phyloP scores from a whole-genome alignment of 2,888 invertebrate genomes.

The Andrena haemorrhoa region DNA sequence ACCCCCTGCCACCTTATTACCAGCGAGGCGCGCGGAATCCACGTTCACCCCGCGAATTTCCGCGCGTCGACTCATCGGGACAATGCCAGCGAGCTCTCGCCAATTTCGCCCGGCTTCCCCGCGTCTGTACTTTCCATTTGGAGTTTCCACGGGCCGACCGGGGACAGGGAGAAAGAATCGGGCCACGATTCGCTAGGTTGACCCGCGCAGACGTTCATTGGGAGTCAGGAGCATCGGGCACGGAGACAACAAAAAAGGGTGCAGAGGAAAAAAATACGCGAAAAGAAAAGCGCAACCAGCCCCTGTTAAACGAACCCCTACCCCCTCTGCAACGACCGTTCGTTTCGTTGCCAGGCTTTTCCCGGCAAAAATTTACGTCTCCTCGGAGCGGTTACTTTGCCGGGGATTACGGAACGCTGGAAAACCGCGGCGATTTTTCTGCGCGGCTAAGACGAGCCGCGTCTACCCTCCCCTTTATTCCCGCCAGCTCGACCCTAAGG shows the following conservation, averaged over 20 bases:
- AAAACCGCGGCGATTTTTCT: slow-evolving; percentile 25
- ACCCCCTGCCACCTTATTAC: slow-evolving; percentile 28
- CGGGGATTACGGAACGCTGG: slow-evolving; percentile 17
- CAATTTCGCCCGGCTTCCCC: slow-evolving; percentile 43
- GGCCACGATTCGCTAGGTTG: slow-evolving; percentile 36
- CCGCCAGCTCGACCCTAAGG: neutral
- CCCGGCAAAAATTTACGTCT: slow-evolving; percentile 20
- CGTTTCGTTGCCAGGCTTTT: slow-evolving; percentile 1
- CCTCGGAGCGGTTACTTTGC: slow-evolving; percentile 13
- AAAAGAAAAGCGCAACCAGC: neutral
- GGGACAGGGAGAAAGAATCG: slow-evolving; percentile 27
- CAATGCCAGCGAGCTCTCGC: slow-evolving; percentile 36
- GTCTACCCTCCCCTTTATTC: slow-evolving; percentile 13
- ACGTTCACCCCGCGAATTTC: slow-evolving; percentile 57
- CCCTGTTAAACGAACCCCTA: neutral
- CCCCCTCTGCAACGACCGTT: neutral
- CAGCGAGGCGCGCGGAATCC: slow-evolving; percentile 34
- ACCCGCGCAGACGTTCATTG: slow-evolving; percentile 22
- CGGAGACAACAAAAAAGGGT: neutral
- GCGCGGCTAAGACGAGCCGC: slow-evolving; percentile 9
- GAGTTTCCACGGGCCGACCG: slow-evolving; percentile 25
- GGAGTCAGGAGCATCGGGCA: neutral
- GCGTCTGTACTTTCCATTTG: slow-evolving; percentile 47
- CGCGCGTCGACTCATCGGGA: slow-evolving; percentile 43
- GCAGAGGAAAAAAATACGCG: neutral